Base-by-base conservation (phyloP, 2,797 vertebrate species). In the Thalassophryne amazonica region DNA sequence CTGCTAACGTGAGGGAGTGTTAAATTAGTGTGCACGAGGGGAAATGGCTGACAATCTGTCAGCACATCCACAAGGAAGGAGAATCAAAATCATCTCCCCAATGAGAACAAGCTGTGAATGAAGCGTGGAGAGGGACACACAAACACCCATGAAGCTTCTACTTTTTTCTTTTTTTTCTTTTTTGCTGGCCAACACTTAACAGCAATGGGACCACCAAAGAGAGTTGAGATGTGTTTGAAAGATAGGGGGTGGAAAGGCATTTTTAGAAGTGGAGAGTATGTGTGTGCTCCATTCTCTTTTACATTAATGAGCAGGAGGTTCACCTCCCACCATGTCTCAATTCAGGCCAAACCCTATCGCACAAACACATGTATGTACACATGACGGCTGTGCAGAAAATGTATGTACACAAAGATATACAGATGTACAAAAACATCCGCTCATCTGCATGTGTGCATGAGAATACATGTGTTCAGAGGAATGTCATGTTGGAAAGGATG, bases 201-300 rank as follows among this genome's bases (percentile, higher is more conserved):
- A 46, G 43, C 37, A 21, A 41, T 23, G 42, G 35, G 56, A 76
- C 60, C 69, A 39, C 57, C 42, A 50, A 36, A 56, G 62, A 58
- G 58, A 73, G 23, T 18, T 43, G 17, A 52, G 45, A 73, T 60
- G 46, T 23, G 39, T 76, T 47, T 74, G 51, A 68, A 56, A 70
- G 47, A 66, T 25, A 39, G 37, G n/a, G n/a, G n/a, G n/a, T 21
- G 18, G 51, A n/a, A 58, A 34, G 20, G 40, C 52, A 48, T 59
- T 72, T 66, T 56, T 40, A 48, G 23, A 33, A 42, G 28, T 75
- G 76, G 70, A 81, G 83, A 80, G 71, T 64, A 48, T 72, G 64
- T 57, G 58, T 40, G 55, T 52, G 42, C 66, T 50, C 56, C 39
- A 51, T 60, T 33, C 51, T 49, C 45, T 67, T 37, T 35, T 31